Evolutionary conservation across 37 sponge, comb jelly and placozoan species (phyloP), one percentile per base, ranked within the genome.

Genomic region (Chondrilla cf. caribensis): DNA sequence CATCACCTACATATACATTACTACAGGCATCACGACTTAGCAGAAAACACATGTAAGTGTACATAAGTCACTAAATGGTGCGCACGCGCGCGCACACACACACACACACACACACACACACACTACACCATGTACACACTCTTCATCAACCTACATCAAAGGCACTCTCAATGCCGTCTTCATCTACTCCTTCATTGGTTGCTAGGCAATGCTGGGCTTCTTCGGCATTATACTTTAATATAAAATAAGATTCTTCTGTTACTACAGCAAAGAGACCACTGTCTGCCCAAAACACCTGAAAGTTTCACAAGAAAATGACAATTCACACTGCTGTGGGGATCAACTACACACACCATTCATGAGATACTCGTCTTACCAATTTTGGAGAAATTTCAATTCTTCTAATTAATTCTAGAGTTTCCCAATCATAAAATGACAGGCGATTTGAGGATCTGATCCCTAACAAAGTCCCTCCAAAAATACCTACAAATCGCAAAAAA

Each of bases 381-480:
- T 89, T 91, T 15, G 84, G 85, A n/a, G 73, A 24, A 26, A 97
- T 94, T 58, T 94, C 95, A 57, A 97, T 92, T 21, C 95, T 68
- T 25, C 95, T 73, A 26, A 94, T 58, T 11, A 94, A 89, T 57
- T 91, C 89, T 38, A 84, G 80, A 47, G 62, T 84, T 75, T 97
- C 97, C 97, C 97, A 97, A 81, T 93, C 90, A 68, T 92, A 94
- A 79, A 97, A 94, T 2, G 91, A 38, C 9, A 94, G 84, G 18
- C 80, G 77, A 83, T 82, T 92, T 58, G 72, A 59, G 18, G 87
- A 33, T 65, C 76, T 85, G 17, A 94, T 95, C 15, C 95, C 95
- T 11, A 97, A 60, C 51, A 97, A 75, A 67, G 58, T 79, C 22
- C 98, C 98, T n/a, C 95, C 98, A 84, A 85, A 97, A n/a, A 97